Conservation (phyloP, 2,113 vertebrate genomes). For the human (Homo sapiens) region GRCh38 chr5:172361501-172362000, state of each 20-base stretch:
- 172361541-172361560: accelerated
- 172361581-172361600: neutral
- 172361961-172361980: neutral
- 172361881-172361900: neutral
- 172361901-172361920: neutral
- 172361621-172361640: neutral
- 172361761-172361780: neutral
- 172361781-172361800: neutral
- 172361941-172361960: neutral
- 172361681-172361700: neutral
- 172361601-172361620: neutral
- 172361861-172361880: neutral
- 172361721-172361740: neutral
- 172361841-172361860: neutral
- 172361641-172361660: neutral
- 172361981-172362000: neutral
- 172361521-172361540: neutral
- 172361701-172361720: neutral
- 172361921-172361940: neutral
- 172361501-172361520: neutral
- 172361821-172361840: neutral
- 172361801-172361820: neutral
- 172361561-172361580: accelerated
- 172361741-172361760: neutral
- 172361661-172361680: neutral